phyloP scores from a whole-genome alignment of 2,888 invertebrate genomes.

The Chymomyza fuscimana region DNA sequence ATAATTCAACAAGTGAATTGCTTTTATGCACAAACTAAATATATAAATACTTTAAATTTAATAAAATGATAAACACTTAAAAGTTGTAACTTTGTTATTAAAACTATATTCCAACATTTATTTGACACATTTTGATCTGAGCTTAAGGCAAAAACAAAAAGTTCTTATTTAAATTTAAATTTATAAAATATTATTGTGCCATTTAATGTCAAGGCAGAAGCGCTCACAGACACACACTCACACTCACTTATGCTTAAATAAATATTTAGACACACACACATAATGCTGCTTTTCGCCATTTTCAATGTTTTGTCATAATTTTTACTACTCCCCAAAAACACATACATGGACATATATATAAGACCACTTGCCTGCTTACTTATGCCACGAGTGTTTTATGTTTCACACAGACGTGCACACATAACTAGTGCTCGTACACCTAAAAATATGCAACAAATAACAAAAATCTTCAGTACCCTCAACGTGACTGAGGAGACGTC shows the following conservation, averaged over 20 bases:
- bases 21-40: too few relatives aligned
- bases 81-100: too few relatives aligned
- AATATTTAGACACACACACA: not conserved
- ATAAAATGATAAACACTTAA: too few relatives aligned
- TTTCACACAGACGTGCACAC: conserved; percentile 4
- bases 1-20: too few relatives aligned
- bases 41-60: too few relatives aligned
- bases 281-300: conserved; percentile 9
- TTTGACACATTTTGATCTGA: not conserved
- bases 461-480: too few relatives aligned
- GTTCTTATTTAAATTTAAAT: not conserved
- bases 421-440: not conserved
- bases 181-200: not conserved
- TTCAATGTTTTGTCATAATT: conserved; percentile 23
- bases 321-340: not conserved
- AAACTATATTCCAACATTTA: not conserved
- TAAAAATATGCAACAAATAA: not conserved
- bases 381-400: conserved; percentile 37
- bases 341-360: not conserved
- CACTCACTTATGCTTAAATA: not conserved
- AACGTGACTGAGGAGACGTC: too few relatives aligned
- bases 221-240: conserved; percentile 2
- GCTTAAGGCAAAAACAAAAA: not conserved
- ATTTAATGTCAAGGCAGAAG: not conserved
- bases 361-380: not conserved